These are phyloP conservation scores for Beroe ovata DNA, from an alignment of 37 sponge, comb jelly and placozoan species.

Conservation along the genomic window DNA sequence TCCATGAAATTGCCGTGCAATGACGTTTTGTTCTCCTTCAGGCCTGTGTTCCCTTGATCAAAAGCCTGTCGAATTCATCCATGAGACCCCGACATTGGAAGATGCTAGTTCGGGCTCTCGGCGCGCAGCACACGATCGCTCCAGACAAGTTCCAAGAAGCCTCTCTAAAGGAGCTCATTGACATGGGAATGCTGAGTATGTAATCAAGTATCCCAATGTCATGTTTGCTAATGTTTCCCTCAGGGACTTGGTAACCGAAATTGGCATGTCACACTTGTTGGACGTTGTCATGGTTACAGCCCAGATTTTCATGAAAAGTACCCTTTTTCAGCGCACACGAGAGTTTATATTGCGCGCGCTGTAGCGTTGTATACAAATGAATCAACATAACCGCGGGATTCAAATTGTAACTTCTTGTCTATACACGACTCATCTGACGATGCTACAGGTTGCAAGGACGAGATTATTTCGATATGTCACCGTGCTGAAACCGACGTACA, in stretches of 20 bases:
- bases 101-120: conserved; percentile 74
- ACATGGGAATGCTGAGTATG: conserved; percentile 38
- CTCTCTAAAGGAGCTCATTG: conserved; percentile 45
- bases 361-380: neutral
- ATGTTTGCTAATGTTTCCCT: neutral
- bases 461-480: conserved; percentile 72
- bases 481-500: conserved; percentile 85
- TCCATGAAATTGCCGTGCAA: too few relatives aligned
- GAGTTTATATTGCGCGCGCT: neutral
- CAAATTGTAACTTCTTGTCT: too few relatives aligned
- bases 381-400: neutral
- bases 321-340: neutral
- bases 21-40: neutral
- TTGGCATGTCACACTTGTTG: neutral
- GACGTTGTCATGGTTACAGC: neutral
- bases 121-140: neutral
- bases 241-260: neutral
- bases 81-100: conserved; percentile 97
- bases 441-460: conserved; percentile 68
- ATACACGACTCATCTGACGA: too few relatives aligned
- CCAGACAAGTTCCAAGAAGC: conserved; percentile 56
- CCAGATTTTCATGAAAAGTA: neutral
- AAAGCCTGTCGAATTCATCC: conserved; percentile 71
- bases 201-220: neutral
- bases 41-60: conserved; percentile 71